Conservation (phyloP, 2,797 vertebrate species). For the Sorex maritimensis region DNA sequence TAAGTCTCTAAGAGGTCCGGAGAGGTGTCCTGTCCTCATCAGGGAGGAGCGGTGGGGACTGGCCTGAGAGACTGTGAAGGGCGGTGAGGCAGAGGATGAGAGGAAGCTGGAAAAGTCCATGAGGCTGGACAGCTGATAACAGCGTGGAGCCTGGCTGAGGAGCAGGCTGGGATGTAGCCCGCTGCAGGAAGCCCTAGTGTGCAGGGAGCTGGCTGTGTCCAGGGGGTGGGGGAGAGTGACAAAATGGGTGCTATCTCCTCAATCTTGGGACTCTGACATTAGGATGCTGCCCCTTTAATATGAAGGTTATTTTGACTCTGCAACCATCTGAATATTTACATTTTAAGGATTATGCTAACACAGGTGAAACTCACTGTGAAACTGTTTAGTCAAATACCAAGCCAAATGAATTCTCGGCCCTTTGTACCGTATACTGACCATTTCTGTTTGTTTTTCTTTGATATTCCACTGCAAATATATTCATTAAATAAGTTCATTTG, state of each 20-base stretch:
- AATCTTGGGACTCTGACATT: not conserved
- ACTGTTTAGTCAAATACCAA: slow-evolving; percentile 33
- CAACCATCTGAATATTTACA: slow-evolving; percentile 23
- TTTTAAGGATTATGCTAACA: slow-evolving; percentile 41
- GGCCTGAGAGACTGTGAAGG: too few species aligned
- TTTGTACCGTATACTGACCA: not conserved
- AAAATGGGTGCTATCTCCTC: not conserved
- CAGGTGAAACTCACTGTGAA: slow-evolving; percentile 23
- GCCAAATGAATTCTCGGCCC: not conserved
- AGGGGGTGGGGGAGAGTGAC: too few species aligned
- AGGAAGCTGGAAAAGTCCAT: not conserved
- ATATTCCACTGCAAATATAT: slow-evolving; percentile 38
- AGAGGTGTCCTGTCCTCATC: not conserved
- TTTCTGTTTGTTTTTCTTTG: not conserved
- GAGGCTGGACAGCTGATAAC: not conserved
- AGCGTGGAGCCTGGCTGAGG: fast-evolving
- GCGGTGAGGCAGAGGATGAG: not conserved
- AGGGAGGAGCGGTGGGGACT: not conserved
- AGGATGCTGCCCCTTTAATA: not conserved
- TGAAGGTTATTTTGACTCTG: not conserved
- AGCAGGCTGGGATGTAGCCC: not conserved
- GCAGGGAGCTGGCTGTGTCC: fast-evolving
- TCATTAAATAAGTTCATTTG: not conserved
- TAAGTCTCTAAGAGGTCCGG: not conserved
- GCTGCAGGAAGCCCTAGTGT: not conserved